phyloP scores from a whole-genome alignment of 2,797 vertebrate species.

The Crenichthys baileyi region DNA sequence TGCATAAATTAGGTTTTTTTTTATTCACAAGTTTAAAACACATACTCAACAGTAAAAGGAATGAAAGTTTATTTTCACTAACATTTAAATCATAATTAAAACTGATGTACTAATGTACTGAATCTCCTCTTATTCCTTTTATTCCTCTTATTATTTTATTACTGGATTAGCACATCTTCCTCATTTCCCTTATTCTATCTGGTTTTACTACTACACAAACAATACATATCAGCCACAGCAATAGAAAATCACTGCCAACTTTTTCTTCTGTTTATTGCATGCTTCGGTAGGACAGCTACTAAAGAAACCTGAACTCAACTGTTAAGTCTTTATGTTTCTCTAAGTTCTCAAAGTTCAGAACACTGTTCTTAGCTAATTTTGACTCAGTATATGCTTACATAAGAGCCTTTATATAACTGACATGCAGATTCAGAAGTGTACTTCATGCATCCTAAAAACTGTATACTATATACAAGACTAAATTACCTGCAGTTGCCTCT shows the following conservation, averaged over 20 bases:
- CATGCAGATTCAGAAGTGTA: not conserved
- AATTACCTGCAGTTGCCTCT: slow-evolving; percentile 61
- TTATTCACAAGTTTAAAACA: not conserved
- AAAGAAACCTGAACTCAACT: not conserved
- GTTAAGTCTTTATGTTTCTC: not conserved
- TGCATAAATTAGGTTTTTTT: not conserved
- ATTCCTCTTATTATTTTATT: not conserved
- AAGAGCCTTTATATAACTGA: slow-evolving; percentile 15
- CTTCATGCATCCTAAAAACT: not conserved
- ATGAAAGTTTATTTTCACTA: not conserved
- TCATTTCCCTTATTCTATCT: not conserved
- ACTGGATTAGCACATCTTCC: slow-evolving; percentile 6
- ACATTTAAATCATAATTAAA: not conserved
- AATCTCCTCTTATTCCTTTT: not conserved
- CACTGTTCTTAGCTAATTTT: not conserved
- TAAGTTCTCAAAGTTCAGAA: not conserved
- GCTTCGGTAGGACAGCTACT: not conserved
- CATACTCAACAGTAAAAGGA: not conserved
- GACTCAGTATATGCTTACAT: slow-evolving; percentile 15
- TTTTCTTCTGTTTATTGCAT: not conserved
- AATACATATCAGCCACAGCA: not conserved
- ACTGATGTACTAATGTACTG: not conserved
- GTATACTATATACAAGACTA: not conserved
- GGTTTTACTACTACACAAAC: slow-evolving; percentile 5
- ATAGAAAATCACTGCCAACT: not conserved